These are phyloP conservation scores for Lutraria rhynchaena DNA, from an alignment of 1,140 invertebrate species.

Conservation along the genomic window DNA sequence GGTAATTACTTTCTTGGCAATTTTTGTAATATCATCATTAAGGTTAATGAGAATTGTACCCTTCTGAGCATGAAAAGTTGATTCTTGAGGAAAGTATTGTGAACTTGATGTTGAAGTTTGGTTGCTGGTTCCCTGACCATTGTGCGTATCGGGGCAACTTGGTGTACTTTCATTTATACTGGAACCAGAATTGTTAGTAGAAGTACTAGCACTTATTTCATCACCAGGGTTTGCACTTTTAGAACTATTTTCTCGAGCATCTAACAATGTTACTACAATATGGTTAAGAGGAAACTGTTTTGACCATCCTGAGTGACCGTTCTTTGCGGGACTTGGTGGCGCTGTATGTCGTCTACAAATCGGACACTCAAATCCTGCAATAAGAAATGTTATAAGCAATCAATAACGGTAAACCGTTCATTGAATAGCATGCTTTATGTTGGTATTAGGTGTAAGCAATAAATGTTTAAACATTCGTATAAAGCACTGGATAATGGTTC, in stretches of 20 bases:
- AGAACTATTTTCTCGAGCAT: neutral
- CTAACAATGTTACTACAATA: neutral
- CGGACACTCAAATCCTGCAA: conserved; percentile 25
- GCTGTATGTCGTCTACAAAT: neutral
- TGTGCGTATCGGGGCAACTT: no score
- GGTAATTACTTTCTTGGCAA: no score
- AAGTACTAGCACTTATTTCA: no score
- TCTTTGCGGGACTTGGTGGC: neutral
- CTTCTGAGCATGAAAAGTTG: no score
- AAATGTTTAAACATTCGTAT: neutral
- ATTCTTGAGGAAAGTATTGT: no score
- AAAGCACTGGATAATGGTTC: neutral
- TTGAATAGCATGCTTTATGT: neutral
- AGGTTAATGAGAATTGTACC: no score
- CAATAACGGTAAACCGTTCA: neutral
- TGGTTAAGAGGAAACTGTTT: conserved; percentile 6
- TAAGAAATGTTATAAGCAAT: neutral
- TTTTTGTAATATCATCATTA: no score
- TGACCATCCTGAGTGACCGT: conserved; percentile 2
- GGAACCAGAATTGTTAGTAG: no score
- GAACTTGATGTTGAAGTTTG: no score
- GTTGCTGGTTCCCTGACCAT: no score
- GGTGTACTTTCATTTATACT: no score
- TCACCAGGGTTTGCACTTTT: no score
- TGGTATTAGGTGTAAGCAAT: neutral